phyloP scores from a whole-genome alignment of 2,797 vertebrate genomes.

The Capromys pilorides region DNA sequence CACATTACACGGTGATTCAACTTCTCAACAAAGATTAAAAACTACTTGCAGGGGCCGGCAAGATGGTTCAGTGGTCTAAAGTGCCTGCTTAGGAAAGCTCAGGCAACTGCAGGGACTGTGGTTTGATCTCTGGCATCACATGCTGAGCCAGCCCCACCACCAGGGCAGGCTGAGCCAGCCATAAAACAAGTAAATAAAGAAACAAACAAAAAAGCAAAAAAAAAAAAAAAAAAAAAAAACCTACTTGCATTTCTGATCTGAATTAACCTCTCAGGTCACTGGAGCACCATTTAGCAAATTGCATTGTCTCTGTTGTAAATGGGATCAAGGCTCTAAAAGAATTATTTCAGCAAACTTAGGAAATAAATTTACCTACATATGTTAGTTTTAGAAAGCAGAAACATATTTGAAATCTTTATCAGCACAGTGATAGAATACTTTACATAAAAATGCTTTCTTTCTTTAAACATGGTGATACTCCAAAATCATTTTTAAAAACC shows the following conservation, averaged over 20 bases:
- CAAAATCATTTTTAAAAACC: neutral
- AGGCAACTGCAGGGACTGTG: too few species aligned
- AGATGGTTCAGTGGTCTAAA: too few species aligned
- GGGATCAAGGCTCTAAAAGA: conserved; percentile 67
- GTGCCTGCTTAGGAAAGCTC: too few species aligned
- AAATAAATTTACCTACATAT: conserved; percentile 61
- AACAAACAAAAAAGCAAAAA: too few species aligned
- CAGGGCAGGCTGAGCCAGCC: too few species aligned
- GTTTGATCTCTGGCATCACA: too few species aligned
- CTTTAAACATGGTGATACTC: neutral
- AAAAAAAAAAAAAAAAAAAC: too few species aligned
- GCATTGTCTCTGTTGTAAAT: conserved; percentile 71
- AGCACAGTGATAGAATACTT: conserved; percentile 2
- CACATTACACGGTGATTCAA: conserved; percentile 50
- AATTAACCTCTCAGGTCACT: conserved; percentile 73
- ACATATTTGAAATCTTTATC: neutral
- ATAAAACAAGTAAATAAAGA: too few species aligned
- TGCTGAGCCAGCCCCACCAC: too few species aligned
- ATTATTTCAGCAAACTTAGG: conserved; percentile 59
- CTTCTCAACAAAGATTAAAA: conserved; percentile 72
- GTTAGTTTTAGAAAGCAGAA: conserved; percentile 65
- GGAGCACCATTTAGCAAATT: conserved; percentile 71
- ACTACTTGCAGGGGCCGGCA: conserved; percentile 54
- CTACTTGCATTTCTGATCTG: conserved; percentile 58
- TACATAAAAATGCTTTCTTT: neutral